Base-by-base conservation (phyloP, 2,888 invertebrate genomes). In the Tanypteryx hageni region DNA sequence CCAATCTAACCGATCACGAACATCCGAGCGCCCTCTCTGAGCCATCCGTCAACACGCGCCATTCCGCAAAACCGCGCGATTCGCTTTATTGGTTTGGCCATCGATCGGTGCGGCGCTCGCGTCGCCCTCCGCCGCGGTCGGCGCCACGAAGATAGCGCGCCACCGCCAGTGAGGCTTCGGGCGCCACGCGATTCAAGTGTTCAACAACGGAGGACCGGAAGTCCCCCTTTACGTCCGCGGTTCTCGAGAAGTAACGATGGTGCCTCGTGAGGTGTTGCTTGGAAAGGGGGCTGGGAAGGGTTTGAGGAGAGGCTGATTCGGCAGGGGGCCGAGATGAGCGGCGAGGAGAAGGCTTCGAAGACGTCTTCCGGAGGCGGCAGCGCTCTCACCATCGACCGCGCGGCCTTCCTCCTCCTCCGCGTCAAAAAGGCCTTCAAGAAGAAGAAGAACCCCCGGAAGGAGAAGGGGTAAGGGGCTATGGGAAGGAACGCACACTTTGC, bases 351-450 rank as follows among this genome's bases (percentile, higher is more conserved):
- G 86, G 86, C 86, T 61, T 86, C 86, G 86, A 61, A 86, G 86
- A 86, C 59, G 61, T 59, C 86, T 61, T 86, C 86, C 44, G 93
- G 92, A 82, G 93, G 92, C 59, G 93, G 93, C 92, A 93, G 93
- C 92, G 96, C 97, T 92, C 96, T 98, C 94, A 98, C 98, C 94
- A 98, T 98, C 95, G 98, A 98, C 96, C 96, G 98, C 93, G 98
- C 98, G 92, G 98, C 98, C 92, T 98, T 98, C 95, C 96, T 98
- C 68, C 96, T 98, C 94, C 96, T 98, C 94, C 96, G 98, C 94
- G 98, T 98, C 93, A 98, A 98, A 95, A 97, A 97, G 94, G 98
- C 98, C 81, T 98, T 98, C 95, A 98, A 98, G 95, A 98, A 98
- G 96, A 98, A 98, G 95, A 97, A 98, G 94, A 97, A 98, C 95